A percentile compares a stretch with the other conserved stretches of the same genome.
phyloP scores from a whole-genome alignment of 1,140 invertebrate genomes.

The Pseudachorutes palmiensis region DNA sequence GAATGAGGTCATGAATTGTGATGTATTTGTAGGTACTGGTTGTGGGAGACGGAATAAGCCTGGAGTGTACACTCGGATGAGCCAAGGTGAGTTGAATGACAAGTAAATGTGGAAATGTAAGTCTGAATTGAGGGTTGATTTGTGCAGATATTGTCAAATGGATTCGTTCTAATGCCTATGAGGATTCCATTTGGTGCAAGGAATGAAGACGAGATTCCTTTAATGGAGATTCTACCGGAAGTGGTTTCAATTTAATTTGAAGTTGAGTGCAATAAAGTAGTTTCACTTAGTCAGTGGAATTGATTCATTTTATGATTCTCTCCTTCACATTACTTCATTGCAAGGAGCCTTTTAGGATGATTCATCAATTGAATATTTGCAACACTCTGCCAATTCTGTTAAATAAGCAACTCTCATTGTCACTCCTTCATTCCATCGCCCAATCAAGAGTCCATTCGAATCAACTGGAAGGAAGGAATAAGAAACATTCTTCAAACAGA shows the following conservation, averaged over 20 bases:
- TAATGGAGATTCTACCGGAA: neutral
- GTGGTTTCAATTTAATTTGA: neutral
- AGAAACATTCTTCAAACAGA: too few relatives aligned
- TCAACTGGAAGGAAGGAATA: too few relatives aligned
- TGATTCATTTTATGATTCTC: neutral
- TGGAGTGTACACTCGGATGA: slow-evolving; percentile 33
- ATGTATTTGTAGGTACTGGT: too few relatives aligned
- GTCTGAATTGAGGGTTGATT: neutral
- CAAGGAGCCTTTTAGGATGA: too few relatives aligned
- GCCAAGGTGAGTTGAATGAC: slow-evolving; percentile 8
- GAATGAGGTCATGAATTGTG: neutral
- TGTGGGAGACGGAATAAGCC: slow-evolving; percentile 21
- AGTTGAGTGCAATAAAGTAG: neutral
- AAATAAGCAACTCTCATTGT: too few relatives aligned
- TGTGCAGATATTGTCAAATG: slow-evolving; percentile 26
- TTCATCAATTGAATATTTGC: too few relatives aligned
- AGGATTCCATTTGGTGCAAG: slow-evolving; percentile 22
- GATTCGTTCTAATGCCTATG: slow-evolving; percentile 18
- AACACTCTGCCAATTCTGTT: too few relatives aligned
- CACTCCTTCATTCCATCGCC: too few relatives aligned
- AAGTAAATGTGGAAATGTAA: neutral
- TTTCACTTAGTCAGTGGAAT: neutral
- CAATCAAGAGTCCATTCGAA: too few relatives aligned
- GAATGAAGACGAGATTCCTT: neutral
- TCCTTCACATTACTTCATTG: too few relatives aligned